Base-by-base conservation (phyloP, 2,113 vertebrate genomes). In the Drymodes brunneopygia region DNA sequence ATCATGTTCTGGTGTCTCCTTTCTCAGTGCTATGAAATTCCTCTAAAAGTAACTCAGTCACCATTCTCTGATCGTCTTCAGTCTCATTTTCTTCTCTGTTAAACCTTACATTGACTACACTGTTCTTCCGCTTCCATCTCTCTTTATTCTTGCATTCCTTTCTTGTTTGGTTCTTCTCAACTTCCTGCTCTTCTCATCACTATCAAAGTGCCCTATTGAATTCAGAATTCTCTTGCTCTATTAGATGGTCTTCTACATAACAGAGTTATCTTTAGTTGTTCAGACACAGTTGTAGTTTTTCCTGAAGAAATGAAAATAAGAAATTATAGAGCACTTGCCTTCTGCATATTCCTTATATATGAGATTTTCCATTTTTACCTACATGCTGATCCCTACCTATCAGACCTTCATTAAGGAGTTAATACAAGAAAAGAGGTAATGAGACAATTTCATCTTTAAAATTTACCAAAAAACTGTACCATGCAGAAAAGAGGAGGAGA, bases 281-380 rank as follows among this genome's bases (percentile, higher is more conserved):
- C 73, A 89, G 64, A 78, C 45, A 70, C 24, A 75, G 57, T 35
- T 81, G 83, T 53, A 81, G 72, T 44, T 93, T 36, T 60, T 87
- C 84, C 84, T 66, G 21, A 87, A 64, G 38, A 93, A 92, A 88
- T 70, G 60, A 62, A 95, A 96, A 89, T 48, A 87, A 58, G 61
- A 91, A 94, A 86, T 62, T 58, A 50, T 62, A 77, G 33, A 81
- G 15, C 35, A 62, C 15, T 86, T 81, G 77, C 2, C 6, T 96
- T 93, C 72, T 87, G 60, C 87, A 81, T 94, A 74, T 92, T 91
- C 27, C 38, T 84, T 47, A 54, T 51, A 89, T 70, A 78, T 74
- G 70, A 36, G 9, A 24, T 40, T 81, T 90, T 92, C 51, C 35
- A 85, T 87, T 94, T 93, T 92, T 88, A 54, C 33, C 44, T 78